Percentiles rank a stretch among this genome's conserved stretches.
These are phyloP conservation scores for Aspidapion aeneum DNA, from an alignment of 2,888 invertebrate genomes.

Conservation along the genomic window DNA sequence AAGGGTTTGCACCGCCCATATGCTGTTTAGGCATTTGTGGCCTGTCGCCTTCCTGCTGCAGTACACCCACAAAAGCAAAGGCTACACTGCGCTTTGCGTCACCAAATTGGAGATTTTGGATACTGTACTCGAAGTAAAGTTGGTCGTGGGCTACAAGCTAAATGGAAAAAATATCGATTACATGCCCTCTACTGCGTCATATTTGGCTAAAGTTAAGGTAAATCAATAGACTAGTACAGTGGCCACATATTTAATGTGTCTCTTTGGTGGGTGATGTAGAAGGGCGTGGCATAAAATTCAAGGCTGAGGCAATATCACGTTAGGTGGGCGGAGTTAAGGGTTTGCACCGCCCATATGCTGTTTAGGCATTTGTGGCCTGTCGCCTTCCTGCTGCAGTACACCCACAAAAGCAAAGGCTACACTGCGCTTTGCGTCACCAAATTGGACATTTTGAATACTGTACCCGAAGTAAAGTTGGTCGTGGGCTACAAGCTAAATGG, in stretches of 20 bases:
- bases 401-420: constrained; percentile 94
- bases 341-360: no score
- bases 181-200: constrained; percentile 80
- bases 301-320: no score
- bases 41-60: constrained; percentile 87
- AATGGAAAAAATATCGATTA: constrained; percentile 77
- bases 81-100: constrained; percentile 88
- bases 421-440: constrained; percentile 93
- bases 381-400: constrained; percentile 86
- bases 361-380: no score
- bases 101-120: constrained; percentile 98
- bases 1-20: no score
- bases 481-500: constrained; percentile 77
- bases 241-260: no score
- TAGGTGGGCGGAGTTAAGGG: no score
- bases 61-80: constrained; percentile 94
- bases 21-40: no score
- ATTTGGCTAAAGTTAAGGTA: constrained; percentile 69
- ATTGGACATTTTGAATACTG: constrained; percentile 89
- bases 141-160: constrained; percentile 69
- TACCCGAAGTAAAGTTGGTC: constrained; percentile 59
- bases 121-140: constrained; percentile 58
- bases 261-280: no score
- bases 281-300: no score
- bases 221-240: no score